Evolutionary conservation across 2,888 invertebrate genomes (phyloP).

Genomic region (Baronia brevicornis): DNA sequence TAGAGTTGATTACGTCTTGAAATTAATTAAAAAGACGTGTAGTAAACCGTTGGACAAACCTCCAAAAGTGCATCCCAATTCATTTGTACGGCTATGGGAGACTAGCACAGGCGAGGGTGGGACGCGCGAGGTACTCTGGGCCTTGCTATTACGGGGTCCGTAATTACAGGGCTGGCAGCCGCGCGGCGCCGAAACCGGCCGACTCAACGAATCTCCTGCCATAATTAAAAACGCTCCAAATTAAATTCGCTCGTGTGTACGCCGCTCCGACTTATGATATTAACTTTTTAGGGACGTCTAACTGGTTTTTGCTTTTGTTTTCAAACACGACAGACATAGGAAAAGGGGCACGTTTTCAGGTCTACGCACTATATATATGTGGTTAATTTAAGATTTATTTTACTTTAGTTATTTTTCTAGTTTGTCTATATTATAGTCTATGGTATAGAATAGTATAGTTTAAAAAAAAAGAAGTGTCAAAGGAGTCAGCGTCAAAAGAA

Average conservation of each 20-base stretch:
- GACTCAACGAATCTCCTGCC: slow-evolving; percentile 60
- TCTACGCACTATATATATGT: not conserved
- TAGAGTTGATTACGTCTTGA: too few species aligned
- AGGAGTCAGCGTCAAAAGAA: too few species aligned
- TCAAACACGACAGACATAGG: slow-evolving; percentile 37
- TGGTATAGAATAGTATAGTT: too few species aligned
- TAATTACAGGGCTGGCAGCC: slow-evolving; percentile 73
- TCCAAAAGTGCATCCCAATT: slow-evolving; percentile 34
- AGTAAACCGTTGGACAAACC: slow-evolving; percentile 4
- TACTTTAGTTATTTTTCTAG: slow-evolving; percentile 1
- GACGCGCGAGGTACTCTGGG: slow-evolving; percentile 46
- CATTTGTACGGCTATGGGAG: slow-evolving; percentile 39
- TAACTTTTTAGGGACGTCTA: slow-evolving; percentile 72
- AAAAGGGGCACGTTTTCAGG: slow-evolving; percentile 16
- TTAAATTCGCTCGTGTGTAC: slow-evolving; percentile 73
- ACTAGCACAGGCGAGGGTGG: slow-evolving; percentile 40
- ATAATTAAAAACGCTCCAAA: slow-evolving; percentile 75
- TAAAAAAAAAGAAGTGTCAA: too few species aligned
- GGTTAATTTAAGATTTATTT: too few species aligned
- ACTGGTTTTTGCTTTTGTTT: slow-evolving; percentile 60
- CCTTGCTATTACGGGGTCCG: slow-evolving; percentile 69
- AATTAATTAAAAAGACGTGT: too few species aligned
- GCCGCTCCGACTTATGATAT: slow-evolving; percentile 64
- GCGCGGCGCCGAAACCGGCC: slow-evolving; percentile 67
- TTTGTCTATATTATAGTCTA: too few species aligned